Conservation (phyloP, 92 coral and sea anemone genomes). For the Ricordea florida region DNA sequence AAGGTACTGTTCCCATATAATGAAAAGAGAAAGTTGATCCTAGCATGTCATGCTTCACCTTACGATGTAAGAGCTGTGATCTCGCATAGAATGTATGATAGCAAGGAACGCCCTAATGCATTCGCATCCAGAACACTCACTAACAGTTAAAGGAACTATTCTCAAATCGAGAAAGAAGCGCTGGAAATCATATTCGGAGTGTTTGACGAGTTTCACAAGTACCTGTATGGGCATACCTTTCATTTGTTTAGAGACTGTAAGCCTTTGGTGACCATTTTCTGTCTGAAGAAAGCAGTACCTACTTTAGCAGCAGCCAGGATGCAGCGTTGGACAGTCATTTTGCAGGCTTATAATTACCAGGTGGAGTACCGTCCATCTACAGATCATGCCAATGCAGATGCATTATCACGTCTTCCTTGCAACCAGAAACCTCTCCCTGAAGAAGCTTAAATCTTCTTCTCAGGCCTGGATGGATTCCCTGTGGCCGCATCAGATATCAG, state of each 20-base stretch:
- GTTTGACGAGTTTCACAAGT: conserved; percentile 38
- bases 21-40: conserved; percentile 17
- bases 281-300: conserved; percentile 33
- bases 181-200: conserved; percentile 18
- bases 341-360: conserved; percentile 50
- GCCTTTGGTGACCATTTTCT: conserved; percentile 48
- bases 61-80: conserved; percentile 61
- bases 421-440: neutral
- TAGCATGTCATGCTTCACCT: conserved; percentile 57
- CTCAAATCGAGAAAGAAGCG: conserved; percentile 55
- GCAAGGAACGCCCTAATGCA: conserved; percentile 44
- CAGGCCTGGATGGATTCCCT: conserved; percentile 48
- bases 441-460: conserved; percentile 52
- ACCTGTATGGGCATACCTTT: conserved; percentile 43
- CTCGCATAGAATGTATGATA: conserved; percentile 33
- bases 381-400: conserved; percentile 64
- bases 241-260: conserved; percentile 34
- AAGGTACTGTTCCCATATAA: conserved; percentile 53
- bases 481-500: conserved; percentile 48
- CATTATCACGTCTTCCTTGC: neutral
- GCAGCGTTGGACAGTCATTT: conserved; percentile 49
- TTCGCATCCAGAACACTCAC: conserved; percentile 49
- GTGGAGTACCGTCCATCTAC: conserved; percentile 39
- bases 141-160: conserved; percentile 28
- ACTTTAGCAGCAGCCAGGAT: conserved; percentile 41